These are phyloP conservation scores for Lymantria dispar DNA, from an alignment of 2,888 invertebrate genomes.

Conservation along the genomic window DNA sequence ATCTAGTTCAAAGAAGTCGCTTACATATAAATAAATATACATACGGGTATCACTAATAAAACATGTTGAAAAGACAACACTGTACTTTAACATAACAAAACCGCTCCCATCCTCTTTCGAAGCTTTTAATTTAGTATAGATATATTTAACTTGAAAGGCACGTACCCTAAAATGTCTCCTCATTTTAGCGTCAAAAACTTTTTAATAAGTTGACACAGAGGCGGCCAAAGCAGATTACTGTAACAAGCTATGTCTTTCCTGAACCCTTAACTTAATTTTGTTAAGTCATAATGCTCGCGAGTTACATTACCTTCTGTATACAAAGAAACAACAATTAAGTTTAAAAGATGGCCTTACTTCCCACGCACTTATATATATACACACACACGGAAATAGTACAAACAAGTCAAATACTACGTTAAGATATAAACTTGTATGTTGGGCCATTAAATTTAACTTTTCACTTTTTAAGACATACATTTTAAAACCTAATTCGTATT, in stretches of 20 bases:
- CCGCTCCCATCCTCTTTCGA: no score
- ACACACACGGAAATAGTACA: constrained; percentile 4
- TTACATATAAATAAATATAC: no score
- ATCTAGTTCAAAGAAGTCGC: no score
- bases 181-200: not conserved
- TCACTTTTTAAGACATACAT: no score
- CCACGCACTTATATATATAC: constrained; percentile 13
- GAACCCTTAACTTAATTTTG: constrained; percentile 1
- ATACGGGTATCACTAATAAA: no score
- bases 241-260: constrained; percentile 1
- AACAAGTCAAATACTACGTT: constrained; percentile 20
- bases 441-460: constrained; percentile 7
- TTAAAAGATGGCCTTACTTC: constrained; percentile 9
- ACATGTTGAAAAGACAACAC: no score
- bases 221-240: constrained; percentile 1
- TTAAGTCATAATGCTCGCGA: constrained; percentile 4
- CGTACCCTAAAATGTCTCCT: not conserved
- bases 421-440: constrained; percentile 9
- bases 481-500: no score
- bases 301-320: not conserved
- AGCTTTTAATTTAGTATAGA: not conserved
- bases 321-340: constrained; percentile 18
- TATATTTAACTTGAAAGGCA: not conserved
- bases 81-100: no score
- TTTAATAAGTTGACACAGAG: not conserved